Conservation (phyloP, 35 echinoderm and acorn worm species). For the Heliocidaris tuberculata region DNA sequence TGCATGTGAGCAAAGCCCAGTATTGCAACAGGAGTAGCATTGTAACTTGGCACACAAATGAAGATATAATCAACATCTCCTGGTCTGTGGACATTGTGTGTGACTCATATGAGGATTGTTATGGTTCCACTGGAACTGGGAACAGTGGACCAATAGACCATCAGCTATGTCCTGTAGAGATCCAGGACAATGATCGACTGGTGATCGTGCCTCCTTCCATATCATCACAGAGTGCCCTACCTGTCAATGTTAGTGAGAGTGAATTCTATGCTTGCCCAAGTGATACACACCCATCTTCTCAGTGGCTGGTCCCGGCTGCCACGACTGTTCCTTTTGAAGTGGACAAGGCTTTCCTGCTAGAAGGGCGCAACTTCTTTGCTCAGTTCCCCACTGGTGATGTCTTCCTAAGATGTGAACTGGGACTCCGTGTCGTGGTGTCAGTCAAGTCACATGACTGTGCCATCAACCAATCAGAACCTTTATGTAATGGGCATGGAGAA, state of each 20-base stretch:
- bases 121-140: neutral
- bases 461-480: conserved; percentile 18
- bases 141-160: neutral
- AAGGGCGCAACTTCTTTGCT: conserved; percentile 11
- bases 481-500: neutral
- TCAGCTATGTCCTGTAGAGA: conserved; percentile 30
- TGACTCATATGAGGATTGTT: conserved; percentile 23
- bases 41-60: neutral
- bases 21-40: conserved; percentile 30
- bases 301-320: neutral
- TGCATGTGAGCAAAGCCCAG: neutral
- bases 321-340: neutral
- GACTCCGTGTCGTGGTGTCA: conserved; percentile 17
- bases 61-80: neutral
- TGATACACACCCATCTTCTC: conserved; percentile 8
- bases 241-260: neutral
- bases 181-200: conserved; percentile 35
- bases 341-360: neutral
- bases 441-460: conserved; percentile 44
- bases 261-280: conserved; percentile 10
- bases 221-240: conserved; percentile 15
- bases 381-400: conserved; percentile 30
- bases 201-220: conserved; percentile 37
- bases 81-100: conserved; percentile 31
- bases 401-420: conserved; percentile 33